phyloP scores from a whole-genome alignment of 2,888 invertebrate genomes.

The Temnothorax unifasciatus region DNA sequence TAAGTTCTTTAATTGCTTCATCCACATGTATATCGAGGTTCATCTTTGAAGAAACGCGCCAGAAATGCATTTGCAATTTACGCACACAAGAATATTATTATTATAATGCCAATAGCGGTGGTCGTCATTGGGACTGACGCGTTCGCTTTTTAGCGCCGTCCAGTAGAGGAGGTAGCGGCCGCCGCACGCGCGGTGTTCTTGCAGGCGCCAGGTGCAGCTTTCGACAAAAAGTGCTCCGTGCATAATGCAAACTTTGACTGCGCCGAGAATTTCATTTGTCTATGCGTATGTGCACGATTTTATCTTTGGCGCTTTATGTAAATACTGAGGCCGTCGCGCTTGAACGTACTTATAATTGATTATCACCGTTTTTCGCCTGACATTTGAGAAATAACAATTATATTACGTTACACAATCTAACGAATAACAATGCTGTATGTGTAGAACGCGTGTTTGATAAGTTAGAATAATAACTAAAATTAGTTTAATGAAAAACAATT shows the following conservation, averaged over 20 bases:
- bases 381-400: conserved; percentile 27
- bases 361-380: background rate
- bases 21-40: background rate
- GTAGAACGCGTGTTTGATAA: background rate
- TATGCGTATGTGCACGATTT: conserved; percentile 31
- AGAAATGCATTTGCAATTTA: background rate
- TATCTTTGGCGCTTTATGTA: conserved; percentile 39
- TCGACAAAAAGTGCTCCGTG: conserved; percentile 53
- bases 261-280: conserved; percentile 59
- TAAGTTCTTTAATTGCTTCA: background rate
- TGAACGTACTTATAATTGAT: background rate
- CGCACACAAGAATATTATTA: background rate
- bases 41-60: background rate
- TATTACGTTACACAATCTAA: background rate
- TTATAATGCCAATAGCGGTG: conserved; percentile 5
- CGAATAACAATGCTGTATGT: background rate
- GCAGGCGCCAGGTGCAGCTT: conserved; percentile 63
- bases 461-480: background rate
- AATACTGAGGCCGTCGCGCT: conserved; percentile 1
- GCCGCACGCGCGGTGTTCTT: conserved; percentile 40
- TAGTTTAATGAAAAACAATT: background rate
- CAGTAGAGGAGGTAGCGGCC: conserved; percentile 23
- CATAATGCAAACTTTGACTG: conserved; percentile 64
- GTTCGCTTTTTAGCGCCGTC: conserved; percentile 63
- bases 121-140: conserved; percentile 19